Evolutionary conservation across 2,888 invertebrate species (phyloP), one percentile per base, ranked within the genome.

Genomic region (Shargacucullia verbasci): DNA sequence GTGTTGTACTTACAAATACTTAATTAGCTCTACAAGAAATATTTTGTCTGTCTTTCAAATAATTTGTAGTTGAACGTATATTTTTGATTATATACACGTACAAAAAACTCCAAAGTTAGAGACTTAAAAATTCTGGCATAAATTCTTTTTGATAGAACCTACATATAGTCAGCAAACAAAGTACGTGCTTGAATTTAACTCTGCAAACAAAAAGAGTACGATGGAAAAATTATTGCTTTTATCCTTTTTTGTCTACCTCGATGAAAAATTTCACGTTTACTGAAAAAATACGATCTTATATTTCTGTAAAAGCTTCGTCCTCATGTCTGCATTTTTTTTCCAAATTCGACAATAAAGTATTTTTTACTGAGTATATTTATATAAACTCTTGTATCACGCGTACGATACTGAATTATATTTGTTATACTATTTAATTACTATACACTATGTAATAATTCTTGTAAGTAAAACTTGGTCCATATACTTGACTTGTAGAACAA

Each of bases 341-440:
- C 20, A 45, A 66, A 71, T 72, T 72, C 8, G 72, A 75, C 67
- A 71, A 71, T 70, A 72, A 72, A 53, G 59, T 40, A 53, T 66
- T 58, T 63, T 58, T 59, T 37, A 65, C 65, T 45, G 40, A 52
- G 44, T 58, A 57, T 44, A 20, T 47, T 48, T 52, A 25, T 48
- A 38, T 43, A n/a, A 45, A 56, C 47, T 40, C 55, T 52, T 61
- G 34, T 60, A 58, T 33, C 47, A 55, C 59, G 47, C 57, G 13
- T 47, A 59, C 25, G 56, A 27, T 34, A 62, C 20, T 54, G 41
- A 37, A 46, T 37, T 61, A 13, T 61, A 59, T 59, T 65, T 71
- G 41, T 59, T 62, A 62, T 55, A 49, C 37, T 48, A 46, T 15
- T 34, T 41, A 48, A 44, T 41, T 53, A n/a, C 12, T 66, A 40